Conservation (phyloP, 2,888 invertebrate species). For the Aromia moschata region DNA sequence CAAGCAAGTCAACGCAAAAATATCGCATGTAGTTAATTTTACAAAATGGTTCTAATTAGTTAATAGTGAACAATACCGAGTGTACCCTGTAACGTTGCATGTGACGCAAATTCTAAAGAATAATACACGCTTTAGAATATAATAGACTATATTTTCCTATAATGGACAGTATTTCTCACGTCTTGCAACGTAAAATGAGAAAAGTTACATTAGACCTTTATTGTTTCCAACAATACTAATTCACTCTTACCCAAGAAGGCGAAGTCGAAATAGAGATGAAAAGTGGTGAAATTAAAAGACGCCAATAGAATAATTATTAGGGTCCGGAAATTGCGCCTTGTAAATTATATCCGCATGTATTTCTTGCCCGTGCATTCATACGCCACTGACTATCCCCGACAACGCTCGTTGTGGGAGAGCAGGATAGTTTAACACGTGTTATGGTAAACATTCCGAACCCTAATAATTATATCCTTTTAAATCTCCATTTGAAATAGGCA, state of each 20-base stretch:
- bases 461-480: too few relatives aligned
- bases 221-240: conserved; percentile 2
- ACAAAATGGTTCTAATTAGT: not conserved
- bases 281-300: too few relatives aligned
- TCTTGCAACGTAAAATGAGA: conserved; percentile 10
- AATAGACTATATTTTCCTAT: too few relatives aligned
- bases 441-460: too few relatives aligned
- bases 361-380: too few relatives aligned
- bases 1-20: not conserved
- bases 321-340: not conserved
- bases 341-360: too few relatives aligned
- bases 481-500: too few relatives aligned
- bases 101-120: conserved; percentile 14
- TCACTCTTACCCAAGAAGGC: conserved; percentile 5
- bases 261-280: too few relatives aligned
- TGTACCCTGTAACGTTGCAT: conserved; percentile 10
- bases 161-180: not conserved
- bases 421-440: not conserved
- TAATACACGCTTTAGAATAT: not conserved
- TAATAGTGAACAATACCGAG: not conserved
- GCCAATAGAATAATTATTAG: not conserved
- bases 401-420: not conserved
- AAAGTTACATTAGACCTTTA: conserved; percentile 15
- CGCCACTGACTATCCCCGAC: too few relatives aligned
- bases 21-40: not conserved